phyloP scores from a whole-genome alignment of 2,888 invertebrate genomes.

The Junonia oenone region DNA sequence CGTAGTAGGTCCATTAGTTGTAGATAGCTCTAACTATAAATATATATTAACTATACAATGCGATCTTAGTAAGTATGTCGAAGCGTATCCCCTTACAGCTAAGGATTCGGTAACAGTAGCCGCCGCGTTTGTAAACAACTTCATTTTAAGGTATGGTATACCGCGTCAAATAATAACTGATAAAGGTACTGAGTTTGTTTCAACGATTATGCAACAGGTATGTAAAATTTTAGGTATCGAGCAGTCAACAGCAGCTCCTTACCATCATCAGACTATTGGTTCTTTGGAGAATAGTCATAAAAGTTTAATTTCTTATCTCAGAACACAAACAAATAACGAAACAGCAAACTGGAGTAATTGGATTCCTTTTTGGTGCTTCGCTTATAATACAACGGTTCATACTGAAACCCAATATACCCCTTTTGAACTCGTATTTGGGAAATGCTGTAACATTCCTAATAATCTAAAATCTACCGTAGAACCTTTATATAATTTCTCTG shows the following conservation, averaged over 20 bases:
- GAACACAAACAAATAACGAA: constrained; percentile 5
- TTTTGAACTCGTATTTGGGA: constrained; percentile 20
- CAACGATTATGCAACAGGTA: constrained; percentile 11
- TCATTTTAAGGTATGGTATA: not conserved
- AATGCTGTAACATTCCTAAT: constrained; percentile 9
- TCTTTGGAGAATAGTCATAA: constrained; percentile 17
- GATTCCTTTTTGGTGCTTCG: constrained; percentile 17
- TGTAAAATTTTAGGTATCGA: constrained; percentile 14
- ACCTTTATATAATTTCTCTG: constrained; percentile 13
- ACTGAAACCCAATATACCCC: constrained; percentile 18
- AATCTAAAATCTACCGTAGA: constrained; percentile 10
- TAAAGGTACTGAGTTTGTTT: constrained; percentile 19
- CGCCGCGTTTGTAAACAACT: too few relatives aligned
- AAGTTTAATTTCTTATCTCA: constrained; percentile 5
- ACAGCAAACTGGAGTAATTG: constrained; percentile 6
- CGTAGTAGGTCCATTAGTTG: not conserved
- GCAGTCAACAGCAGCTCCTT: constrained; percentile 11
- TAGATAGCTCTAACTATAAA: not conserved
- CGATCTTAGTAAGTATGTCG: not conserved
- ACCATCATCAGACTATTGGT: constrained; percentile 18
- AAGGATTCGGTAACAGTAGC: too few relatives aligned
- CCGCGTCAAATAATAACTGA: constrained; percentile 10
- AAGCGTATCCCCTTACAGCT: too few relatives aligned
- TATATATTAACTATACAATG: not conserved
- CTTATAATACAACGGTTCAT: constrained; percentile 15